A percentile compares a stretch with the other conserved stretches of the same genome.
These are phyloP conservation scores for Reinhardtius hippoglossoides DNA, from an alignment of 2,113 vertebrate species.

Conservation along the genomic window DNA sequence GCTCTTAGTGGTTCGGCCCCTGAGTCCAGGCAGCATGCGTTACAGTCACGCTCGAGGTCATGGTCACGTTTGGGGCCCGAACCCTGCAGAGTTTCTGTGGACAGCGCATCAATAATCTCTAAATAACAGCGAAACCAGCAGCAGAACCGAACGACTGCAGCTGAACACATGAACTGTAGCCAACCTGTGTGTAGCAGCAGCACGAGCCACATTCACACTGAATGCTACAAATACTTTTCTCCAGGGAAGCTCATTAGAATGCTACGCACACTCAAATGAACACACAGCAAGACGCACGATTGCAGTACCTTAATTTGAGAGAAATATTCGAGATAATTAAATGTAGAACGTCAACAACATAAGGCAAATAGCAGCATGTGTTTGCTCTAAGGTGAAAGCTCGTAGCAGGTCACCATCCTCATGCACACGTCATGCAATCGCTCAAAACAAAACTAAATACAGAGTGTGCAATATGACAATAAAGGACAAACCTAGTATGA, in stretches of 20 bases:
- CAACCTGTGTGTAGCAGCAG: not conserved
- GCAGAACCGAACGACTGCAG: not conserved
- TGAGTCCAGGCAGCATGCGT: slow-evolving; percentile 12
- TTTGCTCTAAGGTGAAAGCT: not conserved
- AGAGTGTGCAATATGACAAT: too few relatives aligned
- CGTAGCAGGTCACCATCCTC: not conserved
- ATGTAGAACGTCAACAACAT: not conserved
- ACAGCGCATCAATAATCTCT: slow-evolving; percentile 10
- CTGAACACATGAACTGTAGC: not conserved
- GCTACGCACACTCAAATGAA: not conserved
- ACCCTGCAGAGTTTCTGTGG: too few relatives aligned
- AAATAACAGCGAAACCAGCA: not conserved
- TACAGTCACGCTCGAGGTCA: slow-evolving; percentile 13
- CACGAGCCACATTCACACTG: not conserved
- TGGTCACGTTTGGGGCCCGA: not conserved
- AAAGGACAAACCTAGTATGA: not conserved
- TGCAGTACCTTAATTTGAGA: not conserved
- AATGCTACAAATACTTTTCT: not conserved
- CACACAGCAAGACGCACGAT: not conserved
- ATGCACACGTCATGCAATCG: not conserved
- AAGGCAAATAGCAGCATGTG: too few relatives aligned
- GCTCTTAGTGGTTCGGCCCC: not conserved
- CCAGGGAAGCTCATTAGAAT: not conserved
- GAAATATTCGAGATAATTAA: slow-evolving; percentile 5
- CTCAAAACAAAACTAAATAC: too few relatives aligned